Base-by-base conservation (phyloP, 2,113 vertebrate genomes). In the Aegithalos caudatus region DNA sequence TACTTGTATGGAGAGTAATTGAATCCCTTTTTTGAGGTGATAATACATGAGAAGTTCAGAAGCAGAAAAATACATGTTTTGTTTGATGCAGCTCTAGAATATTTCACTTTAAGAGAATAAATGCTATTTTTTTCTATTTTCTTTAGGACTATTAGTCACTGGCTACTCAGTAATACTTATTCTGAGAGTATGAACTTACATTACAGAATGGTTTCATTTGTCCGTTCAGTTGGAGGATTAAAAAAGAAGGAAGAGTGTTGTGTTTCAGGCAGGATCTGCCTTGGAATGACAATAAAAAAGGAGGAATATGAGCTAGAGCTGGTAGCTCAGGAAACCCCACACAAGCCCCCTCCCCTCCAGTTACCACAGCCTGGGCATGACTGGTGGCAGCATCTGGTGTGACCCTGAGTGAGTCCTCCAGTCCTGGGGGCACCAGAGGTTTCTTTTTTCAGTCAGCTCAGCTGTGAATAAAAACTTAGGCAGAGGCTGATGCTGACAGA, bases 81-180 rank as follows among this genome's bases (percentile, higher is more conserved):
- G 40, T 86, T 96, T 89, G 61, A 91, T 51, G 38, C 10, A 5
- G 22, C 93, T 96, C 57, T 42, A 22, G 45, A 94, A 64, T 67
- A 90, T 92, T 96, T 94, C 35, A 77, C 94, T 95, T 95, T 48
- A 96, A 92, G 88, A 94, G 97, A 92, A 50, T 81, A 91, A 95
- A 69, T 42, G 40, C 71, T 66, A 45, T 87, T 53, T 86, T 91
- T 92, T 89, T 51, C 56, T 48, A 70, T 95, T 95, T 93, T 86
- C 45, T 79, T 86, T 90, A 87, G 61, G 28, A 92, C 83, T 51
- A 66, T 90, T 83, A 92, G 53, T 60, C 90, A 56, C 66, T 82
- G 72, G 76, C 47, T 83, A 48, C 74, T 84, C 57, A 94, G n/a
- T 37, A 87, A 86, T 25, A 35, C n/a, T 85, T 87, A 12, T 79